phyloP scores from a whole-genome alignment of 2,797 vertebrate genomes.

The Xenops minutus region DNA sequence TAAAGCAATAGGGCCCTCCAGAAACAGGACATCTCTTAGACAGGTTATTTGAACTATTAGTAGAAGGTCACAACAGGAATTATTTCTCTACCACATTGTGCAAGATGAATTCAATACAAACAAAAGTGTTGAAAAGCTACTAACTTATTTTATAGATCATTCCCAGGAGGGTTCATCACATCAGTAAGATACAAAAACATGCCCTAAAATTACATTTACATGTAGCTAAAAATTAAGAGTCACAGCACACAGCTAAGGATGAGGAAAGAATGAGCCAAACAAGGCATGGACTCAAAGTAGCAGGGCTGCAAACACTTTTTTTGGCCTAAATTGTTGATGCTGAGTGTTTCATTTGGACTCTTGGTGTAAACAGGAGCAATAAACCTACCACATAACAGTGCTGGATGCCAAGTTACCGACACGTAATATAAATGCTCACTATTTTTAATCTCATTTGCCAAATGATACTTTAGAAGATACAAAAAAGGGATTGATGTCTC shows the following conservation, averaged over 20 bases:
- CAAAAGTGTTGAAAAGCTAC: conserved; percentile 19
- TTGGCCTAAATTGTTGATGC: not conserved
- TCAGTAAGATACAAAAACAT: not conserved
- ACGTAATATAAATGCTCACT: not conserved
- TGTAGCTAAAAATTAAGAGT: not conserved
- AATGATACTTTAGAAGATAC: not conserved
- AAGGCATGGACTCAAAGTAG: not conserved
- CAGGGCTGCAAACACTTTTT: not conserved
- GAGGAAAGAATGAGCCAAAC: not conserved
- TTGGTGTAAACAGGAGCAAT: not conserved
- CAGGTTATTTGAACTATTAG: conserved; percentile 51
- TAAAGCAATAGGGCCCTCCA: conserved; percentile 49
- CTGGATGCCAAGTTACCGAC: not conserved
- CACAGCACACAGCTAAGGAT: not conserved
- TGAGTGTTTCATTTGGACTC: not conserved
- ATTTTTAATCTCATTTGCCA: not conserved
- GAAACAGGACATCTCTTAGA: conserved; percentile 54
- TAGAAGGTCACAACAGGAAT: conserved; percentile 46
- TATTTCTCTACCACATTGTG: conserved; percentile 12
- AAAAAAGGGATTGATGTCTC: not conserved
- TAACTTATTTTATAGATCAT: conserved; percentile 2
- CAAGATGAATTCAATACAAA: not conserved
- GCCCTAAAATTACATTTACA: not conserved
- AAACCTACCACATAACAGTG: not conserved
- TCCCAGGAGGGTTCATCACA: not conserved